Evolutionary conservation across 1,140 invertebrate genomes (phyloP).

Genomic region (Ylistrum balloti): DNA sequence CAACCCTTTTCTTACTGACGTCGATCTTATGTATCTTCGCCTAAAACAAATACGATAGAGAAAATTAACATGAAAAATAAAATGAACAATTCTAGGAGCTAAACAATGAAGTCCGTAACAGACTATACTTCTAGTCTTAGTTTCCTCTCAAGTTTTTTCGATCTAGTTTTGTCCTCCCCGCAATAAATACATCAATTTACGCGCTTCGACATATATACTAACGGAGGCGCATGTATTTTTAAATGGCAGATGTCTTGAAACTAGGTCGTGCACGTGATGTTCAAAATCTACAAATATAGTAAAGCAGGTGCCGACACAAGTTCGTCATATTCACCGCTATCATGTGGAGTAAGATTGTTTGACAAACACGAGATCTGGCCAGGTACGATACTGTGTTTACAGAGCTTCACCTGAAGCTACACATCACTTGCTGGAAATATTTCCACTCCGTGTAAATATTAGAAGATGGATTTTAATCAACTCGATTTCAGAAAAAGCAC

Average conservation of each 20-base stretch:
- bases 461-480: slow-evolving; percentile 23
- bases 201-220: too few species aligned
- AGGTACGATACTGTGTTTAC: not conserved
- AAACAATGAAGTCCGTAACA: too few species aligned
- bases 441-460: not conserved
- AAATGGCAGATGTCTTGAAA: not conserved
- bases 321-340: not conserved
- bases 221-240: too few species aligned
- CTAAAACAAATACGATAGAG: slow-evolving; percentile 46
- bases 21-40: not conserved
- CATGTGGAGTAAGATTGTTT: not conserved
- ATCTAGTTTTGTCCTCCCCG: too few species aligned
- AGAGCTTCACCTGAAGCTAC: not conserved
- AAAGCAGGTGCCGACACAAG: not conserved
- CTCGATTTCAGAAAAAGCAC: not conserved
- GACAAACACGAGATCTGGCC: not conserved
- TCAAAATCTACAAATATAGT: too few species aligned
- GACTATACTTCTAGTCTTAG: too few species aligned
- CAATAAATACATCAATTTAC: too few species aligned
- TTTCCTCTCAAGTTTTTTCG: too few species aligned
- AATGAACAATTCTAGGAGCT: too few species aligned
- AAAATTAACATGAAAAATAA: not conserved
- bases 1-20: too few species aligned
- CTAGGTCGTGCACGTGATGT: not conserved
- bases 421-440: not conserved